A percentile compares a stretch with the other conserved stretches of the same genome.
These are phyloP conservation scores for Athene cunicularia DNA, from an alignment of 2,113 vertebrate genomes.

Conservation along the genomic window DNA sequence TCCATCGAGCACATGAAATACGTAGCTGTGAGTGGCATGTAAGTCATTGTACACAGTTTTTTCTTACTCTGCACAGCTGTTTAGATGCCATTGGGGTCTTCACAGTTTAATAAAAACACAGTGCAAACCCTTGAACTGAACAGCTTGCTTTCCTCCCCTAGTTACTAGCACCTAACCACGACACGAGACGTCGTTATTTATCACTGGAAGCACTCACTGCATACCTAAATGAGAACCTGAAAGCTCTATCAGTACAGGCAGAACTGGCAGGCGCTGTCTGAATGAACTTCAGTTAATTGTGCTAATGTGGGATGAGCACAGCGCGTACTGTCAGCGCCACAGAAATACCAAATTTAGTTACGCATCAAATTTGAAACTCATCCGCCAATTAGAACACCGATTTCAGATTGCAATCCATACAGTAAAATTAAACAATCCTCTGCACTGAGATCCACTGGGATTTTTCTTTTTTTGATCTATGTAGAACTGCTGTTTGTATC, in stretches of 20 bases:
- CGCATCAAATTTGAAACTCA: not conserved
- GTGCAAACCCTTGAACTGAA: not conserved
- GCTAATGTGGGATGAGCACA: not conserved
- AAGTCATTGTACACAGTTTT: not conserved
- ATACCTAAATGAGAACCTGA: not conserved
- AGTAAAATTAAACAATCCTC: not conserved
- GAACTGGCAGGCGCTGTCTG: not conserved
- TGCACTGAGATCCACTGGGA: not conserved
- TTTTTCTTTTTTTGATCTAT: not conserved
- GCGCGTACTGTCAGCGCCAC: not conserved
- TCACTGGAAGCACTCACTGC: not conserved
- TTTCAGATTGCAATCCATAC: not conserved
- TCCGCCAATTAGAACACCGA: not conserved
- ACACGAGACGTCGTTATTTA: not conserved
- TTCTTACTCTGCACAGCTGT: not conserved
- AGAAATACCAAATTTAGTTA: not conserved
- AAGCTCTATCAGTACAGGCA: not conserved
- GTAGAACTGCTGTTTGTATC: not conserved
- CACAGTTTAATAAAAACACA: not conserved
- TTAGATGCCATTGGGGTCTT: not conserved
- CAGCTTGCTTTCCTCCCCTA: not conserved
- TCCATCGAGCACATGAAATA: not conserved
- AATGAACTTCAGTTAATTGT: not conserved
- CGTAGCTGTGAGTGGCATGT: rapidly evolving
- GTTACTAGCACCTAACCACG: not conserved